Evolutionary conservation across 2,113 vertebrate species (phyloP).

Genomic region (Brachyistius frenatus): DNA sequence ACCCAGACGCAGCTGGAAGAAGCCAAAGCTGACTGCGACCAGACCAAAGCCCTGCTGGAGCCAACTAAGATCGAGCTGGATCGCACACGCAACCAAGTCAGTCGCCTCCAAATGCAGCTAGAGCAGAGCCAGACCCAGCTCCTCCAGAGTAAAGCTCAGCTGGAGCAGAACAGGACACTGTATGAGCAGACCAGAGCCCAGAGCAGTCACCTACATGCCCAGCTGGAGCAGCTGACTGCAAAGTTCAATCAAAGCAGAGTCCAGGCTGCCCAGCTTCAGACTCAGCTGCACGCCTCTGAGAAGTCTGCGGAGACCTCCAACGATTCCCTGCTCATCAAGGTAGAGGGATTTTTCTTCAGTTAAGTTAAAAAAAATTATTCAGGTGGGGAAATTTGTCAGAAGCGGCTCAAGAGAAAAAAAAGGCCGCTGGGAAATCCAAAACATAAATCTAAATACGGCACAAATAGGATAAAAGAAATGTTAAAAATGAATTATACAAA

Average conservation of each 20-base stretch:
- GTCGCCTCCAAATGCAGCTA: conserved; percentile 71
- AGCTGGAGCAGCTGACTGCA: conserved; percentile 80
- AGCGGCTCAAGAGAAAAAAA: too few species aligned
- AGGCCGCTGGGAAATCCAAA: too few species aligned
- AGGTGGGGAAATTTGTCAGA: too few species aligned
- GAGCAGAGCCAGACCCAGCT: conserved; percentile 82
- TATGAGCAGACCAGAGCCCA: conserved; percentile 70
- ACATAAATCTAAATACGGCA: too few species aligned
- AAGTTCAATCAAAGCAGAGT: conserved; percentile 77
- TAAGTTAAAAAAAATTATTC: neutral
- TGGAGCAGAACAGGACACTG: conserved; percentile 46
- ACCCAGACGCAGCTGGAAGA: conserved; percentile 73
- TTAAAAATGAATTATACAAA: too few species aligned
- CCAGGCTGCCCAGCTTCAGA: conserved; percentile 79
- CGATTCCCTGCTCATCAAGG: conserved; percentile 89
- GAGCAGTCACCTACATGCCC: conserved; percentile 70
- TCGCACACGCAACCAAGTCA: conserved; percentile 1
- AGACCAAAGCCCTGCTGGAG: conserved; percentile 75
- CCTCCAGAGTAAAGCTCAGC: conserved; percentile 54
- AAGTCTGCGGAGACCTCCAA: conserved; percentile 82
- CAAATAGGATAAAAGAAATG: too few species aligned
- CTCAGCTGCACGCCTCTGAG: conserved; percentile 82
- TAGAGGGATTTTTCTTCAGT: conserved; percentile 51
- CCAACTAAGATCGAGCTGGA: conserved; percentile 49
- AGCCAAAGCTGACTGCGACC: conserved; percentile 6